phyloP scores from a whole-genome alignment of 2,113 vertebrate species.

The Lanius collurio region DNA sequence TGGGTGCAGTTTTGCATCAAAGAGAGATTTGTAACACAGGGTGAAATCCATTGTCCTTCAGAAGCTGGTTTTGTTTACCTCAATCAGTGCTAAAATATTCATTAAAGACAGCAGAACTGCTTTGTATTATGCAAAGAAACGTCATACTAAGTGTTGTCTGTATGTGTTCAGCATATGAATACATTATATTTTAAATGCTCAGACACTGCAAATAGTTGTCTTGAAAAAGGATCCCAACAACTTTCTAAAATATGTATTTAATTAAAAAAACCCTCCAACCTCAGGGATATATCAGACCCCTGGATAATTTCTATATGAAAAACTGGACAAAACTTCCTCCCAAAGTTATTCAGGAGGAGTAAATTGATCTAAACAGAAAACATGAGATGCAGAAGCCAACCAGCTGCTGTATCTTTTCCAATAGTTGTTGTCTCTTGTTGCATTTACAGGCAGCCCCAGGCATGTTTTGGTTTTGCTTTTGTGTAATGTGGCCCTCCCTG shows the following conservation, averaged over 20 bases:
- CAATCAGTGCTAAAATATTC: constrained; percentile 80
- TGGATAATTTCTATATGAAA: neutral
- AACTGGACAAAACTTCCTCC: neutral
- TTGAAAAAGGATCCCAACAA: neutral
- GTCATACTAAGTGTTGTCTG: constrained; percentile 53
- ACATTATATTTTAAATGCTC: constrained; percentile 40
- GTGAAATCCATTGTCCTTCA: constrained; percentile 69
- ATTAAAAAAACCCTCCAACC: neutral
- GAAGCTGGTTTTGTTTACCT: constrained; percentile 74
- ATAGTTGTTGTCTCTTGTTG: neutral
- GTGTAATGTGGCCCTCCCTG: neutral
- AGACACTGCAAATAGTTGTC: constrained; percentile 3
- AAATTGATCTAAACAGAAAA: neutral
- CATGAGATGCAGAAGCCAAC: neutral
- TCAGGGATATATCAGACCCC: neutral
- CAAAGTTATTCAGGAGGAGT: neutral
- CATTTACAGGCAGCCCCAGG: neutral
- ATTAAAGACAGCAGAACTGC: constrained; percentile 67
- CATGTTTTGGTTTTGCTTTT: neutral
- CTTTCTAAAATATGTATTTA: neutral
- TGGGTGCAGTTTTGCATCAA: constrained; percentile 38
- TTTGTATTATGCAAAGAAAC: constrained; percentile 72
- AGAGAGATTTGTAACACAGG: constrained; percentile 39
- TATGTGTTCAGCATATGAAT: constrained; percentile 61
- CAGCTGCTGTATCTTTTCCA: neutral